Base-by-base conservation (phyloP, 1,140 invertebrate genomes). In the Trigoniulus corallinus region DNA sequence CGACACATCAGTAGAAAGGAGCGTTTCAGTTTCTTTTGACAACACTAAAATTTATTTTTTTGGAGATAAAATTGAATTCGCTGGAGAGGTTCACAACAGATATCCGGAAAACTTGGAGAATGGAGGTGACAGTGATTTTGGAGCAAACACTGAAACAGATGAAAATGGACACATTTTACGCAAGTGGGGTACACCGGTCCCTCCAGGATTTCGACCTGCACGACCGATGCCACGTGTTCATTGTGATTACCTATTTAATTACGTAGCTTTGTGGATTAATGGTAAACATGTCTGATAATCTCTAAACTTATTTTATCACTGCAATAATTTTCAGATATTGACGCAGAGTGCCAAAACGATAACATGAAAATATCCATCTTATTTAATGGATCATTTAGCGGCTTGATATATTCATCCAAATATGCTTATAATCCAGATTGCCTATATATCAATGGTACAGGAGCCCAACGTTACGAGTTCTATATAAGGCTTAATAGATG, bases 351-450 rank as follows among this genome's bases (percentile, higher is more conserved):
- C 62, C 87, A 91, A 64, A 87, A 91, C 62, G 88, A 93, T 64
- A 89, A 88, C 63, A 93, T 93, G 88, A 91, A 91, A 66, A 91
- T 92, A 44, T 72, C 84, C 42, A 80, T 92, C 25, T 82, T 82
- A 7, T 92, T 92, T 67, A 92, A 93, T 66, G 87, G 87, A 21
- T 87, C 86, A 0, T 93, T 93, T 63, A 74, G 75, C 24, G 88
- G 88, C 22, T 67, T 92, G 4, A 76, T 93, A 1, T 93, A 93
- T 67, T 91, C 86, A 1, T 84, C 87, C 61, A 88, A 88, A 45
- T 94, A 92, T 68, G 86, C 88, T 0, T 89, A 92, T 61, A 88
- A 93, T 64, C 82, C 84, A 0, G 86, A 89, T 62, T 94, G 88
- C 62, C 88, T 94, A 73, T 94, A 92, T 66, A 84, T 93, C 51